Evolutionary conservation across 2,113 vertebrate genomes (phyloP).

Genomic region (Pterocles orientalis): DNA sequence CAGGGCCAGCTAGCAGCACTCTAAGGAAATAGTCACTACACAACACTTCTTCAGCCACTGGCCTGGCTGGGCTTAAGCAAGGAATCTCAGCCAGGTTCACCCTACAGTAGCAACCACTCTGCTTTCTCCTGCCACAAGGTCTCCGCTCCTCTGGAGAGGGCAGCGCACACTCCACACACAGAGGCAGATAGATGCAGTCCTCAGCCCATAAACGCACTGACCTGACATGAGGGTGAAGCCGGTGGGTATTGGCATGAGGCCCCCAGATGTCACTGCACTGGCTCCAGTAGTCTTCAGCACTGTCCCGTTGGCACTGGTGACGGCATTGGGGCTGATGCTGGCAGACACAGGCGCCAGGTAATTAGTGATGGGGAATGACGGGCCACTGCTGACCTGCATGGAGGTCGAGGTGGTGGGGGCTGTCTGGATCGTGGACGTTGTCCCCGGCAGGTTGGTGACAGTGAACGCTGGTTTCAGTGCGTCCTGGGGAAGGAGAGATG

Average conservation of each 20-base stretch:
- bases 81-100: background rate
- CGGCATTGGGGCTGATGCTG: constrained; percentile 81
- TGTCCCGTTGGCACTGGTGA: constrained; percentile 91
- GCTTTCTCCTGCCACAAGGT: background rate
- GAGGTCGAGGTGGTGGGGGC: constrained; percentile 94
- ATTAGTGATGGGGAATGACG: constrained; percentile 97
- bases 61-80: background rate
- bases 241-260: constrained; percentile 93
- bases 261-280: constrained; percentile 80
- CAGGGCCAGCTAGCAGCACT: background rate
- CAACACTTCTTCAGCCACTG: background rate
- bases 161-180: background rate
- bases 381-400: constrained; percentile 96
- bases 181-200: accelerated
- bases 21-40: background rate
- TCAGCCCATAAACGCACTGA: constrained; percentile 66
- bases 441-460: constrained; percentile 92
- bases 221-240: constrained; percentile 98
- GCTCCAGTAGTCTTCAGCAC: constrained; percentile 89
- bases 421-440: constrained; percentile 85
- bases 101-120: background rate
- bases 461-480: constrained; percentile 93
- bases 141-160: background rate
- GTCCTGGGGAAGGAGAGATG: constrained; percentile 79
- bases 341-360: constrained; percentile 94